A percentile compares a stretch with the other conserved stretches of the same genome.
Conservation (phyloP, 2,797 vertebrate species). For the Diceros bicornis region DNA sequence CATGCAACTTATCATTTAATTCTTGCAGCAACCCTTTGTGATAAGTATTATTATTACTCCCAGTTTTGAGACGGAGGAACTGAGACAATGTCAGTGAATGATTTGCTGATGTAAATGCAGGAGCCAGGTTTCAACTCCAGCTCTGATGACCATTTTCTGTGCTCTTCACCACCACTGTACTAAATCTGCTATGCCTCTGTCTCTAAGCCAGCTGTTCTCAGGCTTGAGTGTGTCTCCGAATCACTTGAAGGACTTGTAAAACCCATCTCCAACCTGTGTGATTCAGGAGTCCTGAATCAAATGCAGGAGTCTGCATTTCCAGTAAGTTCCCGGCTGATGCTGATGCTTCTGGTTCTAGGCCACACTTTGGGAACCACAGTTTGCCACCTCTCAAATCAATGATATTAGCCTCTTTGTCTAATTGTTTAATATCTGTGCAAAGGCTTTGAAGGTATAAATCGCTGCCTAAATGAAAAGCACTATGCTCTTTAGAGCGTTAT, state of each 20-base stretch:
- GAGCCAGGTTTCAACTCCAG: neutral
- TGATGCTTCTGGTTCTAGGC: neutral
- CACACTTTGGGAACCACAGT: neutral
- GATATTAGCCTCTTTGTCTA: neutral
- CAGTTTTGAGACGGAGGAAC: neutral
- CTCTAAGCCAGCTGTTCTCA: neutral
- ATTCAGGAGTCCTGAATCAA: neutral
- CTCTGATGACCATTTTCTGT: accelerated
- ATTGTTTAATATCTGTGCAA: neutral
- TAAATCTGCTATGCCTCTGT: neutral
- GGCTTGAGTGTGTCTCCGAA: neutral
- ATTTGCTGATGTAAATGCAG: neutral
- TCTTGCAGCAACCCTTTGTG: neutral
- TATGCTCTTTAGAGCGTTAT: neutral
- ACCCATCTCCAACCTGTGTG: neutral
- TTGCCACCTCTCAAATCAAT: neutral
- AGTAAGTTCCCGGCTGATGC: neutral
- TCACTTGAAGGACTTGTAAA: neutral
- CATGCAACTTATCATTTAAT: neutral
- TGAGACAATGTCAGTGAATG: neutral
- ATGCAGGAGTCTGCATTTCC: neutral
- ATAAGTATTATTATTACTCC: neutral
- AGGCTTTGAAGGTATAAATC: neutral
- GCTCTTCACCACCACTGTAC: neutral
- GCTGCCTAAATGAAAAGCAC: neutral